Base-by-base conservation (phyloP, 2,888 invertebrate genomes). In the Nymphalis c-album region DNA sequence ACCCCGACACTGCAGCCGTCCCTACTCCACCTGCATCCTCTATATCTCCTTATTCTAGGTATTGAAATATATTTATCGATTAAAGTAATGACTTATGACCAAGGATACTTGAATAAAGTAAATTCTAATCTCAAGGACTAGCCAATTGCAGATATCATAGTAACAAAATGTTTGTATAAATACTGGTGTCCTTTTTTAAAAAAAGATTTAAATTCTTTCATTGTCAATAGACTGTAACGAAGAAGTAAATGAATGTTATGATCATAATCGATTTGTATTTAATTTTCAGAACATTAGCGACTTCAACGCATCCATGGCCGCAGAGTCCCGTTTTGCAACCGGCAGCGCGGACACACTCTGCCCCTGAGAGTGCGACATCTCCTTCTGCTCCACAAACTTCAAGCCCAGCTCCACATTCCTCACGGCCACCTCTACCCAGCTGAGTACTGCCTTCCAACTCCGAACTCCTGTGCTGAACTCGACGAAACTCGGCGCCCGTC, bases 1-100 rank as follows among this genome's bases (percentile, higher is more conserved):
- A 97, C 88, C 97, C 97, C 59, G 97, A 97, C 83, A 95, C 97
- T 70, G 97, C 97, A 72, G 97, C 96, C 60, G 94, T 88, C 78
- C 93, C 86, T 76, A 91, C 89, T 72, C 93, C 88, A 64, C 91
- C 93, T 73, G 92, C 91, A 71, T 89, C 93, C 70, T 91, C 93
- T 76, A 87, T 93, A 75, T 93, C 94, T 75, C 93, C 94, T 74
- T 94, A 94, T 82, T 91, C 93, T 75, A 94, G 94, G 94, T 94
- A 82, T 18, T 51, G 31, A 4, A 18, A 35, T n/a, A 10, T 20
- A 53, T n/a, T 46, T 16, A 6, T 58, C 8, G 22, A 48, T 58
- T 47, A 60, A 59, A 31, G 31, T 1, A 26, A 53, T 18, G 8
- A 13, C 8, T 13, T 13, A 13, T 40, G 13, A 13, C 10, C 2